Base-by-base conservation (phyloP, 2,888 invertebrate genomes). In the Agrochola macilenta region DNA sequence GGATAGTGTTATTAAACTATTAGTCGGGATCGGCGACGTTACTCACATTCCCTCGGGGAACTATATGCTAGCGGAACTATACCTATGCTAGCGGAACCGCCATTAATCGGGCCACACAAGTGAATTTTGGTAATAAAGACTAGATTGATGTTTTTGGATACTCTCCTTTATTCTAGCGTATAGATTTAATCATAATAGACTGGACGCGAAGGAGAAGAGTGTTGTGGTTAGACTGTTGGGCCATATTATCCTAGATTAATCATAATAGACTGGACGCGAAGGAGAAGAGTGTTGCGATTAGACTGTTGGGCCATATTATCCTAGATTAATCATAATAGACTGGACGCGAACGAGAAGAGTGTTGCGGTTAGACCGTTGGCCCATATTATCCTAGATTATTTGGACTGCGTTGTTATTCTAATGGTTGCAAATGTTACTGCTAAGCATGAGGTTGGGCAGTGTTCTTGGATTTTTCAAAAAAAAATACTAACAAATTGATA, bases 1-100 rank as follows among this genome's bases (percentile, higher is more conserved):
- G 79, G 83, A 71, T 74, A 83, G 72, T 87, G 78, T 85, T 87
- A 87, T 89, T 89, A 85, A 89, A 87, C 87, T 89, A 87, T 87
- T 87, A 89, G 83, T 43, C 49, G 72, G 69, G 85, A 71, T 70
- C n/a, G 66, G 20, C 49, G 63, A 64, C 69, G 87, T 79, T 74
- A 76, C 82, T 88, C 76, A 84, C 84, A 87, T 84, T 77, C 82
- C 72, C 85, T n/a, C 30, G 76, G 60, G 87, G 73, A 64, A 73
- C 87, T 86, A 72, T 77, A 76, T 49, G 69, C 80, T 69, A 49
- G 57, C 57, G 65, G 49, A 61, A 30, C 57, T n/a, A n/a, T n/a
- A n/a, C n/a, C n/a, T 77, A 76, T 49, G 69, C 80, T 69, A 49
- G 57, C 57, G 65, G 49, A 61, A 30, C 57, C 65, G 65, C 76